Base-by-base conservation (phyloP, 2,888 invertebrate species). In the Pristionchus entomophagus region DNA sequence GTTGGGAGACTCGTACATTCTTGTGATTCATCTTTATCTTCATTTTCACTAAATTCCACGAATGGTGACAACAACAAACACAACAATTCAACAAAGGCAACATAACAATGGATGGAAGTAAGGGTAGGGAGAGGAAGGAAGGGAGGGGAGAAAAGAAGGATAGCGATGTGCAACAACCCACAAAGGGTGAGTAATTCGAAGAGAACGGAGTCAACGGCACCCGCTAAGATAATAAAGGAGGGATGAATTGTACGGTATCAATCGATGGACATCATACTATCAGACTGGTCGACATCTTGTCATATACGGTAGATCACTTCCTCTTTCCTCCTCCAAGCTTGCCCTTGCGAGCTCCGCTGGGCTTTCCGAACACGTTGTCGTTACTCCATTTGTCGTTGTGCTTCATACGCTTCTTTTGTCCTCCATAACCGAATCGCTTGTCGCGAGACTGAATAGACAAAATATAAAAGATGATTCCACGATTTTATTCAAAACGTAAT, bases 401-500 rank as follows among this genome's bases (percentile, higher is more conserved):
- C 94, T 99, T 99, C 0, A 95, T 95, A 0, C 97, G 96, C 92
- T 96, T 96, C 95, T 99, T 99, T 94, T 97, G 97, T 0, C 98
- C 98, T 51, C 99, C 98, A 94, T 96, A 97, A 0, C 99, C 98
- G 94, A 96, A 99, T 94, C 96, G 97, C 86, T 96, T 95, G 93
- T 97, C 96, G 93, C 96, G 97, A 92, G 95, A 95, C 83, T 83
- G 62, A 6, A 83, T 10, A 56, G 29, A 56, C 26, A 19, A 41
- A n/a, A 32, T 19, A 53, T 35, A 6, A 59, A n/a, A 81, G 14
- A 53, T 53, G 17, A 56, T 5, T 8, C 45, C 26, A 77, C 56
- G 22, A 19, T 51, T 19, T 6, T 32, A 29, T 4, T 35, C 17
- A 69, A 14, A 35, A 38, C n/a, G 6, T 51, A 51, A 0, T 35